Conservation (phyloP, 2,888 invertebrate genomes). For the Boloria selene region DNA sequence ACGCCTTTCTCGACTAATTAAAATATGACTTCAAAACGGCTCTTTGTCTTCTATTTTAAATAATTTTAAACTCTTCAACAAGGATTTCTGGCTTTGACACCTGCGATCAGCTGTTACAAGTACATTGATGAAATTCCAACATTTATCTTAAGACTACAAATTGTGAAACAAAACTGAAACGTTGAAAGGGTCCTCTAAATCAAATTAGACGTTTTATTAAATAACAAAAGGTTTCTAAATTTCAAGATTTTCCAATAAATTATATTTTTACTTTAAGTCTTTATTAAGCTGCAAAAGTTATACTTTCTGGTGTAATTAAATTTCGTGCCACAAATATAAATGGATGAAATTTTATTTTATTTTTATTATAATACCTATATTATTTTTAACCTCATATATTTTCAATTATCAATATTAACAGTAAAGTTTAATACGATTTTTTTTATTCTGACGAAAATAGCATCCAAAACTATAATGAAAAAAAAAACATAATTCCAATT, state of each 20-base stretch:
- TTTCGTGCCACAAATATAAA: no score
- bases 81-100: constrained; percentile 34
- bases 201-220: neutral
- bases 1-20: constrained; percentile 56
- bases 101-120: constrained; percentile 29
- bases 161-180: constrained; percentile 1
- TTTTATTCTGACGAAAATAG: no score
- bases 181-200: neutral
- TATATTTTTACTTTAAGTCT: no score
- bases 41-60: constrained; percentile 43
- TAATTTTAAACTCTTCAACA: constrained; percentile 28
- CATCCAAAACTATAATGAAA: no score
- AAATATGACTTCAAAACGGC: constrained; percentile 57
- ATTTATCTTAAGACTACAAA: constrained; percentile 3
- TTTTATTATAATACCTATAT: no score
- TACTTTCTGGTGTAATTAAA: no score
- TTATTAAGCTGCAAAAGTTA: no score
- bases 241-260: neutral
- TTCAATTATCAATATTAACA: no score
- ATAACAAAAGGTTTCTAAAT: neutral
- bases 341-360: no score
- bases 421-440: no score
- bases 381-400: no score
- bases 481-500: no score
- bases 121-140: constrained; percentile 26